Percentiles rank a stretch among this genome's conserved stretches.
Conservation (phyloP, 2,113 vertebrate genomes). For the Zeus faber region DNA sequence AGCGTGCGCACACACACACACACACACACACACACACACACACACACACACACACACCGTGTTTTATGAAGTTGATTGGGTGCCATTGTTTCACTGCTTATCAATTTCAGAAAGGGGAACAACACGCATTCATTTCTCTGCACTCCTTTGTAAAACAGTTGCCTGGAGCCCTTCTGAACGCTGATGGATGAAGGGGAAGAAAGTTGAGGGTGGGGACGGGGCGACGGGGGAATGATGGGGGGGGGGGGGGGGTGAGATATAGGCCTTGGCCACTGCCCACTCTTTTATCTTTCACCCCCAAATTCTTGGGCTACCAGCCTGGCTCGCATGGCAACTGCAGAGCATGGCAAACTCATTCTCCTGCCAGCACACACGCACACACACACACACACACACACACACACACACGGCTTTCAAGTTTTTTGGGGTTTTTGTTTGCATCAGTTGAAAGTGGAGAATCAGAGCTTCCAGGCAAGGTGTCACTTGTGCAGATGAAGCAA, state of each 20-base stretch:
- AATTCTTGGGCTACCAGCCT: slow-evolving; percentile 38
- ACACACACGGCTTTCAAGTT: too few species aligned
- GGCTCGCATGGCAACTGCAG: slow-evolving; percentile 49
- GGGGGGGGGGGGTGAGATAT: not conserved
- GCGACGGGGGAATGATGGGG: not conserved
- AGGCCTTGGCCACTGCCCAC: not conserved
- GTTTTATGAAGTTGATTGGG: slow-evolving; percentile 1
- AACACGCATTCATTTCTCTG: slow-evolving; percentile 29
- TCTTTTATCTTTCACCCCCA: not conserved
- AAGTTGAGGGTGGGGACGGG: slow-evolving; percentile 32
- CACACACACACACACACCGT: not conserved
- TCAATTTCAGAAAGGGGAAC: slow-evolving; percentile 32
- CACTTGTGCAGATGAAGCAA: too few species aligned
- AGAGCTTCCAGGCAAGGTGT: too few species aligned
- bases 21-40: not conserved
- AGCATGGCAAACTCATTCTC: slow-evolving; percentile 2
- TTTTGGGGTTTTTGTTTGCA: too few species aligned
- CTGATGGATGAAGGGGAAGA: slow-evolving; percentile 13
- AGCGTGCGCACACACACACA: not conserved
- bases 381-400: not conserved
- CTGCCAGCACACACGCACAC: not conserved
- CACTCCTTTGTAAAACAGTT: slow-evolving; percentile 31
- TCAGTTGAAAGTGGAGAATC: too few species aligned
- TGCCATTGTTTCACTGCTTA: slow-evolving; percentile 7
- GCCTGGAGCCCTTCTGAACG: slow-evolving; percentile 10